Evolutionary conservation across 2,888 invertebrate genomes (phyloP).

Genomic region (Subacronicta megacephala): DNA sequence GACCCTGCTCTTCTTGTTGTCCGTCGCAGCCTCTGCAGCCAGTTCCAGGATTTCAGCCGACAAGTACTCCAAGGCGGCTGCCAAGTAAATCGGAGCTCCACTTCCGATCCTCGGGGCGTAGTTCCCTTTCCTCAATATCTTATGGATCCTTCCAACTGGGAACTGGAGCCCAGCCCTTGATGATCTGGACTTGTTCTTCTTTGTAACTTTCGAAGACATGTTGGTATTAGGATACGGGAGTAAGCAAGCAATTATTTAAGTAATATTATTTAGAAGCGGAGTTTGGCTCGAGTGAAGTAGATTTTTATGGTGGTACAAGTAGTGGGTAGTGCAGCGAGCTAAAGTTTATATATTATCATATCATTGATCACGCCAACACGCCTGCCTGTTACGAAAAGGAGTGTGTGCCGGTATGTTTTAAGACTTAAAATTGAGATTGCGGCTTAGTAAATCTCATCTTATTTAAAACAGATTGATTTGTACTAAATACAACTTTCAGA

Average conservation of each 20-base stretch:
- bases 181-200: slow-evolving; percentile 73
- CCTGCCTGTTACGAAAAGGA: too few relatives aligned
- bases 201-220: slow-evolving; percentile 60
- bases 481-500: too few relatives aligned
- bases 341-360: too few relatives aligned
- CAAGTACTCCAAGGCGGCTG: slow-evolving; percentile 91
- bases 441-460: too few relatives aligned
- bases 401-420: too few relatives aligned
- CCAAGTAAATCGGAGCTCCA: slow-evolving; percentile 88
- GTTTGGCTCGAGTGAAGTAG: slow-evolving; percentile 1
- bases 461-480: too few relatives aligned
- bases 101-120: slow-evolving; percentile 89
- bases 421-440: too few relatives aligned
- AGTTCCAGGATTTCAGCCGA: slow-evolving; percentile 92
- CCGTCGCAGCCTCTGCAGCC: slow-evolving; percentile 90
- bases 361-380: too few relatives aligned
- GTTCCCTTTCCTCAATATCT: slow-evolving; percentile 89
- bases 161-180: slow-evolving; percentile 87
- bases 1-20: slow-evolving; percentile 91
- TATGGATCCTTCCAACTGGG: slow-evolving; percentile 89
- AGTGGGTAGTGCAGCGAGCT: not conserved
- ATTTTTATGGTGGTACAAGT: not conserved
- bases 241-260: not conserved
- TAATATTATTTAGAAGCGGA: not conserved
- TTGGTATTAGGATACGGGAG: slow-evolving; percentile 9